Conservation (phyloP, 2,797 vertebrate genomes). For the Dermochelys coriacea region DNA sequence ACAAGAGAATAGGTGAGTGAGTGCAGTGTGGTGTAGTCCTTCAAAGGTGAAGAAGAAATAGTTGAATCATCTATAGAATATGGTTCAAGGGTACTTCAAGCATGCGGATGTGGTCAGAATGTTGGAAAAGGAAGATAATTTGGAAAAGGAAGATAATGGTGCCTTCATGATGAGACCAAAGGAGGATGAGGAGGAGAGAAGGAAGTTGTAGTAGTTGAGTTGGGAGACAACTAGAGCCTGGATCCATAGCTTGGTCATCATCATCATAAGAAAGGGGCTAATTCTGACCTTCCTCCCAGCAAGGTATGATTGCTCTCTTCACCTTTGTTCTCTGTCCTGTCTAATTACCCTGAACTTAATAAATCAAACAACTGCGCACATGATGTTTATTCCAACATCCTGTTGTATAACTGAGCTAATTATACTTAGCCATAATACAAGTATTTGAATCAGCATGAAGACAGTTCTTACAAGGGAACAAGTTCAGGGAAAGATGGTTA, state of each 20-base stretch:
- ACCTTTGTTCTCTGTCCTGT: background rate
- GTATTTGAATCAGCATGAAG: background rate
- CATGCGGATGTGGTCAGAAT: background rate
- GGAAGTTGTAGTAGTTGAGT: background rate
- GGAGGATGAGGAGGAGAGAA: background rate
- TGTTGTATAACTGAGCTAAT: background rate
- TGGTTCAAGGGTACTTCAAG: background rate
- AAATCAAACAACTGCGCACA: background rate
- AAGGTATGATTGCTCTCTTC: background rate
- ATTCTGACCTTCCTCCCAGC: background rate
- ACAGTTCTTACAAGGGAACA: background rate
- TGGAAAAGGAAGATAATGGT: background rate
- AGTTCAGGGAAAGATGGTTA: background rate
- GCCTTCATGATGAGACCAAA: background rate
- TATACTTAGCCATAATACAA: background rate
- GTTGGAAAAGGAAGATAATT: background rate
- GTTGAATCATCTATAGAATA: background rate
- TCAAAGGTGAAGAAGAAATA: background rate
- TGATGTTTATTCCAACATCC: background rate
- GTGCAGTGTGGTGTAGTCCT: background rate
- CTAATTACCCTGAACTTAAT: background rate
- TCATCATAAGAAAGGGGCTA: background rate
- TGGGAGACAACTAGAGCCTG: background rate
- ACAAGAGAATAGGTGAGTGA: background rate
- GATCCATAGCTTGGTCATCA: background rate